Evolutionary conservation across 2,113 vertebrate species (phyloP).

Genomic region (Boleophthalmus pectinirostris): DNA sequence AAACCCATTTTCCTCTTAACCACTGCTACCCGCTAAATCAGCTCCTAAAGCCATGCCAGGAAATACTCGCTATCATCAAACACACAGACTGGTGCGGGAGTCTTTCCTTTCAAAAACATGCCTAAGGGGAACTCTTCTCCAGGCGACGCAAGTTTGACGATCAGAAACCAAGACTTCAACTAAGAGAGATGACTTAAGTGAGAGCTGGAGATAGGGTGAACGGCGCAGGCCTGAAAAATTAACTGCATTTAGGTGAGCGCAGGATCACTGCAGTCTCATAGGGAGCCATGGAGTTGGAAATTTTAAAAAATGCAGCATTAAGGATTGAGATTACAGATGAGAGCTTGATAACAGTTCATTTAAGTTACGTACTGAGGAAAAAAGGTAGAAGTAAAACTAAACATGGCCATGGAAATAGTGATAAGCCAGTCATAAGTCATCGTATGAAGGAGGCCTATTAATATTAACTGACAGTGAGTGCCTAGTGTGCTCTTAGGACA

Average conservation of each 20-base stretch:
- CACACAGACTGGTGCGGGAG: conserved; percentile 68
- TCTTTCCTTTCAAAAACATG: conserved; percentile 62
- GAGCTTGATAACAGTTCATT: conserved; percentile 49
- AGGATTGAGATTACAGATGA: conserved; percentile 63
- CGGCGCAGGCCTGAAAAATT: conserved; percentile 38
- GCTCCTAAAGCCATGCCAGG: conserved; percentile 45
- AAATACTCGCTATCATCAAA: conserved; percentile 75
- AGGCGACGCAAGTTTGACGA: conserved; percentile 62
- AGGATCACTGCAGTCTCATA: conserved; percentile 37
- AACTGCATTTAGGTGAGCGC: conserved; percentile 33
- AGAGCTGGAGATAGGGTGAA: conserved; percentile 34
- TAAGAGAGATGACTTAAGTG: conserved; percentile 52
- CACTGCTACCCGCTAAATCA: conserved; percentile 49
- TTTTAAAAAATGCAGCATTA: conserved; percentile 48
- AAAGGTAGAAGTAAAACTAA: conserved; percentile 43
- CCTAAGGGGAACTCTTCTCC: conserved; percentile 54
- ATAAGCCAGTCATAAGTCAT: conserved; percentile 41
- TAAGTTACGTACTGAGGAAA: conserved; percentile 35
- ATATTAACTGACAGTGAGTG: conserved; percentile 39
- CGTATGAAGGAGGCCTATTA: conserved; percentile 40
- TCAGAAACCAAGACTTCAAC: conserved; percentile 60
- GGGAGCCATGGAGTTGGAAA: conserved; percentile 54
- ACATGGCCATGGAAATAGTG: conserved; percentile 48
- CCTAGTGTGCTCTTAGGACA: conserved; percentile 38
- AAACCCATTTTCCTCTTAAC: conserved; percentile 30